Base-by-base conservation (phyloP, 2,113 vertebrate species). In the Saguinus midas region DNA sequence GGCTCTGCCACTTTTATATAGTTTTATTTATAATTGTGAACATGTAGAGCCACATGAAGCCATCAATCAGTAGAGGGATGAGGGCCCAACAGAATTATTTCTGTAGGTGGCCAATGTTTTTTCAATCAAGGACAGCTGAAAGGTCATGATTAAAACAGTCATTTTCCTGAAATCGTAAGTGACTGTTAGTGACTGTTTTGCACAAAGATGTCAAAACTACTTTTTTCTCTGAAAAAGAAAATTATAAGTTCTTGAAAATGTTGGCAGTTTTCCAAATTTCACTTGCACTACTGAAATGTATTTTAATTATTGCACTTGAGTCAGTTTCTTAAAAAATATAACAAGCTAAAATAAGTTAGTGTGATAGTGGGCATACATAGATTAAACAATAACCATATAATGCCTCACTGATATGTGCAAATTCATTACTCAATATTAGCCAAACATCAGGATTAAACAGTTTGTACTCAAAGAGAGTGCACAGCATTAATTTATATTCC, bases 61-160 rank as follows among this genome's bases (percentile, higher is more conserved):
- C 98, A 97, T 99, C 98, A 98, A 92, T 99, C 98, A 98, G 91
- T 79, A 81, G 92, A 97, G 92, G 97, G 88, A 66, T 97, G 98
- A 98, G 98, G 98, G 84, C 97, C 97, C 97, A 97, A 98, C 98
- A 98, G 98, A 98, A 98, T 99, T 98, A 98, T 98, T 98, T 96
- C 98, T 98, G 86, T 98, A 99, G 99, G 98, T 99, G 98, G 99
- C 98, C 98, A 98, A 98, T 99, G 98, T 99, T 97, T 94, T 98
- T 98, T 97, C 98, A 98, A 98, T 98, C 98, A 98, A 98, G 98
- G 99, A 98, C 98, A 98, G 96, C 98, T 98, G 98, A 99, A 99
- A 98, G 98, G 98, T 99, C 98, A 98, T 98, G 98, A 99, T 99
- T 98, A 99, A 99, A 99, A 98, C 98, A 98, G 98, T 98, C 98